Base-by-base conservation (phyloP, 2,797 vertebrate genomes). In the Meda fulgida region DNA sequence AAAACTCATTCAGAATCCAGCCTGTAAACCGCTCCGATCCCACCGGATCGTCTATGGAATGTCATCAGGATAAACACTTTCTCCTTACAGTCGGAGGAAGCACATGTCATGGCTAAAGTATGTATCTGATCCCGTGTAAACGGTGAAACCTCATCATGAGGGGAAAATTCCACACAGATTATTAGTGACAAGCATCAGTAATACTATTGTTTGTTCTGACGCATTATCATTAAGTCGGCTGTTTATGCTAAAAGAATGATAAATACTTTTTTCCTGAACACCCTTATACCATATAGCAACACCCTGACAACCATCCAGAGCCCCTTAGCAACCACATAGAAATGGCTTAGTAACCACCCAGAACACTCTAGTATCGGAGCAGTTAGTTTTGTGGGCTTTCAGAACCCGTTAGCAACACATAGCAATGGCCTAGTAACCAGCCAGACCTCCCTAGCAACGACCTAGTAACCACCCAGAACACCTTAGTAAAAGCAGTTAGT, bases 21-120 rank as follows among this genome's bases (percentile, higher is more conserved):
- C 51, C 40, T 36, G 55, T 75, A 65, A 75, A 63, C 80, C 31
- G 69, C 51, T 81, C 31, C 19, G n/a, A 23, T 71, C 36, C 67
- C 80, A 63, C 80, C 43, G 53, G 14, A 29, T 29, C 9, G 26
- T 14, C 60, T 63, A 1, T 14, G 26, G 60, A 65, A 65, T 31
- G 63, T 8, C 63, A 8, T 65, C 63, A 8, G 63, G 38, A 70
- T 21, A 71, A 55, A 71, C 66, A 23, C 80, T 73, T 48, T 73
- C 51, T 82, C 80, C n/a, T 46, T 82, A 46, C 55, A 72, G 51
- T 63, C 11, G 4, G 26, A 82, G 38, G 53, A 82, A 34, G 38
- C 29, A 10, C 69, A 73, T 71, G 66, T 72, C 80, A 81, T 31
- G 48, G 34, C 21, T 58, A 16, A 81, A 60, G 71, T 60, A 81